Evolutionary conservation across 2,113 vertebrate species (phyloP).

Genomic region (Aegotheles bennettii): DNA sequence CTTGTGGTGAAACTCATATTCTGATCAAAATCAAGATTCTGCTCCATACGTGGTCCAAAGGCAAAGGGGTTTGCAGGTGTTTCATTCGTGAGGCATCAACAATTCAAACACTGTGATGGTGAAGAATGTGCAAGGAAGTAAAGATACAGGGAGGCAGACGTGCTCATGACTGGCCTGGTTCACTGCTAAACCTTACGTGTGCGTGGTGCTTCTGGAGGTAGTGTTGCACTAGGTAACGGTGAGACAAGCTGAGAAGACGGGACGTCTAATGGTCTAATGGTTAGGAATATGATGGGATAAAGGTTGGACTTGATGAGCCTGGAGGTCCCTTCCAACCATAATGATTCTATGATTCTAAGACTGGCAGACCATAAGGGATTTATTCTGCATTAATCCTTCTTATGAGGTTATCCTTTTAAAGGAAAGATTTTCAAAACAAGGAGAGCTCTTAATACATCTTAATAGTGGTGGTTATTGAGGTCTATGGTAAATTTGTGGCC

Average conservation of each 20-base stretch:
- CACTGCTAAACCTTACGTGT: accelerated
- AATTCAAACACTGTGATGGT: neutral
- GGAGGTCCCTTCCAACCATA: too few species aligned
- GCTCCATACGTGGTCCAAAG: neutral
- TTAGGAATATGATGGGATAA: too few species aligned
- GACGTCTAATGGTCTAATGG: too few species aligned
- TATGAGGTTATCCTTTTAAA: neutral
- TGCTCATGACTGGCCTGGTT: neutral
- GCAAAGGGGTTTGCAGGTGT: neutral
- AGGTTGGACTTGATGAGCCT: too few species aligned
- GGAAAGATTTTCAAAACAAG: neutral
- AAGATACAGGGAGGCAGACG: accelerated
- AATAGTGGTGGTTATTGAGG: neutral
- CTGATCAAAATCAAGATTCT: neutral
- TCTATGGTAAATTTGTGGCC: neutral
- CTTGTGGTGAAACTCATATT: neutral
- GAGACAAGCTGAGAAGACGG: neutral
- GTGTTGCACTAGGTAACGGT: neutral
- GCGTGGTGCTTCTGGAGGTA: neutral
- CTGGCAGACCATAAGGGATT: neutral
- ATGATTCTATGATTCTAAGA: too few species aligned
- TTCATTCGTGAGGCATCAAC: neutral
- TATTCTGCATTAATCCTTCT: neutral
- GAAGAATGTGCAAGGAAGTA: neutral
- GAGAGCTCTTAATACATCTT: neutral